Conservation (phyloP, 2,113 vertebrate genomes). For the Scophthalmus maximus region DNA sequence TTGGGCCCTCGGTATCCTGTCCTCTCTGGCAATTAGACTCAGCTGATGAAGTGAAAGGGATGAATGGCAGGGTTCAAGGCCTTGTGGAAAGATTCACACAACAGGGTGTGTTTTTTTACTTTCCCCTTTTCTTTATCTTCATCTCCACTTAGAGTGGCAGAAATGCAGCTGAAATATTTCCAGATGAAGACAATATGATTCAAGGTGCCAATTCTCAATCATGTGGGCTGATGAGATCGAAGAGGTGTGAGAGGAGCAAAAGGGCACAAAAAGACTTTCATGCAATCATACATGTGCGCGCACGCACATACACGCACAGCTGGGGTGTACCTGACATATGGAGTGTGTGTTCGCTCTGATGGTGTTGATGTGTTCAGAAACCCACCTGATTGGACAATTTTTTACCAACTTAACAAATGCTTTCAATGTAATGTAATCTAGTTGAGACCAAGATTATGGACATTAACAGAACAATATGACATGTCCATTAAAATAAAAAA, state of each 20-base stretch:
- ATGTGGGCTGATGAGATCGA: slow-evolving; percentile 72
- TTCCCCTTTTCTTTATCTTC: slow-evolving; percentile 80
- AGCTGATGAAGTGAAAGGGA: slow-evolving; percentile 99
- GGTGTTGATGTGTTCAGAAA: slow-evolving; percentile 10
- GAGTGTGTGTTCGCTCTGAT: slow-evolving; percentile 41
- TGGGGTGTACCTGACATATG: slow-evolving; percentile 57
- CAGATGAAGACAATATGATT: slow-evolving; percentile 91
- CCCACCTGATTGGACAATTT: slow-evolving; percentile 26
- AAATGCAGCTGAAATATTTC: slow-evolving; percentile 96
- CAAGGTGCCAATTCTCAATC: slow-evolving; percentile 81
- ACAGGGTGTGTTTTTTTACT: slow-evolving; percentile 90
- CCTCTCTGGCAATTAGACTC: slow-evolving; percentile 99
- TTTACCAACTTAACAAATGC: slow-evolving; percentile 2
- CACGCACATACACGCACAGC: slow-evolving; percentile 38
- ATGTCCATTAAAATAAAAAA: slow-evolving; percentile 1
- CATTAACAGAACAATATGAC: background rate
- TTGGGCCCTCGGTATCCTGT: slow-evolving; percentile 96
- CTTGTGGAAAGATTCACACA: slow-evolving; percentile 96
- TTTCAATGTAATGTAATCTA: background rate
- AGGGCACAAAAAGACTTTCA: slow-evolving; percentile 62
- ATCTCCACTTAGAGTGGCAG: slow-evolving; percentile 84
- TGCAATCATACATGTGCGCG: slow-evolving; percentile 45
- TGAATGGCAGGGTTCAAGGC: slow-evolving; percentile 99
- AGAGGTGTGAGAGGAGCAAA: slow-evolving; percentile 67
- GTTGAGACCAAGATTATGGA: background rate